phyloP scores from a whole-genome alignment of 2,888 invertebrate genomes.

The Melipona bicolor region DNA sequence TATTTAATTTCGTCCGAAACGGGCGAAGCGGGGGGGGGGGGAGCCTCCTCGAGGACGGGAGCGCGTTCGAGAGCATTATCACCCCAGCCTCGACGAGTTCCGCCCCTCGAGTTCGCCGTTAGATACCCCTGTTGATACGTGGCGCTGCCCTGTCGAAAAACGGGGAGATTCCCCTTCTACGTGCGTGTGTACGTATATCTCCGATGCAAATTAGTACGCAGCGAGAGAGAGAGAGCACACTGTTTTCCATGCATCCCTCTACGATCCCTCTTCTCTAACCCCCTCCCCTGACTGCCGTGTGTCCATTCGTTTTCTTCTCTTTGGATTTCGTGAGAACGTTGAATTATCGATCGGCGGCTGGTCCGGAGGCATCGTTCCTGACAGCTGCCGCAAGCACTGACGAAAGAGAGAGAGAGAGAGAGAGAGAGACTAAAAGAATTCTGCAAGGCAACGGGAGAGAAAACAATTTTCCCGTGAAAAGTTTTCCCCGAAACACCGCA shows the following conservation, averaged over 20 bases:
- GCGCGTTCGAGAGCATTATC: slow-evolving; percentile 45
- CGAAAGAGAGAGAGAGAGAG: no score
- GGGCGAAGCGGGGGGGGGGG: not conserved
- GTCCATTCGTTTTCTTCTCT: slow-evolving; percentile 52
- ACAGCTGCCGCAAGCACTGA: slow-evolving; percentile 47
- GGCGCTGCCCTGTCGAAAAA: slow-evolving; percentile 36
- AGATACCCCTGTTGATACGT: slow-evolving; percentile 63
- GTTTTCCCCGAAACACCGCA: not conserved
- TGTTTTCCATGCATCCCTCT: slow-evolving; percentile 31
- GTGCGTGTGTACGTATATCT: slow-evolving; percentile 20
- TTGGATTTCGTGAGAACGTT: slow-evolving; percentile 51
- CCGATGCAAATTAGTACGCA: slow-evolving; percentile 63
- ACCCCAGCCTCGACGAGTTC: slow-evolving; percentile 33
- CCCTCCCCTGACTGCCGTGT: not conserved
- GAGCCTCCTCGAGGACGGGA: slow-evolving; percentile 2
- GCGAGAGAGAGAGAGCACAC: slow-evolving; percentile 43
- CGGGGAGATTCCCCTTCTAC: slow-evolving; percentile 34
- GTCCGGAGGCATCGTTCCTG: slow-evolving; percentile 40
- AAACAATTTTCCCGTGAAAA: not conserved
- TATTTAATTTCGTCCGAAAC: slow-evolving; percentile 51
- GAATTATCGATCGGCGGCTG: slow-evolving; percentile 67
- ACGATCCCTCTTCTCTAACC: slow-evolving; percentile 8
- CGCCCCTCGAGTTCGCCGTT: slow-evolving; percentile 43
- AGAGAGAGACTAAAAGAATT: slow-evolving; percentile 29
- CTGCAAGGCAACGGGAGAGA: not conserved